These are phyloP conservation scores for Nycticryphes semicollaris DNA, from an alignment of 2,113 vertebrate genomes.

Conservation along the genomic window DNA sequence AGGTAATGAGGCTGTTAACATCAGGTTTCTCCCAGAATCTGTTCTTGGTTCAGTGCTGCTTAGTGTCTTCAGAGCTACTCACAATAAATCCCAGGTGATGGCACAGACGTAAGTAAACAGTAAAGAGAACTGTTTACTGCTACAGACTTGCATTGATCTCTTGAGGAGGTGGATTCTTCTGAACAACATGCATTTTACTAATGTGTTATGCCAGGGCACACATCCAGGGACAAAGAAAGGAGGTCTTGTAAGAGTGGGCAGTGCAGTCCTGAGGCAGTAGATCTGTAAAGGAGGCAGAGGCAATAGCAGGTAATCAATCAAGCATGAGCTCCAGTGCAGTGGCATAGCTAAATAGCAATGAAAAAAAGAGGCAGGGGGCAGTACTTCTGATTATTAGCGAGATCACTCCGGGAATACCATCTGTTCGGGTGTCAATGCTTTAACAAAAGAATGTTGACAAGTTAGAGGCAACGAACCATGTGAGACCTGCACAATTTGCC, in stretches of 20 bases:
- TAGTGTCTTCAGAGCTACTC: background rate
- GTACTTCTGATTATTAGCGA: conserved; percentile 3
- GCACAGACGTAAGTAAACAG: background rate
- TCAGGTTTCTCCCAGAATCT: background rate
- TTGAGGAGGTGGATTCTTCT: background rate
- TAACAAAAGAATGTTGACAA: background rate
- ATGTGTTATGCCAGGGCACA: background rate
- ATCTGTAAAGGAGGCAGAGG: background rate
- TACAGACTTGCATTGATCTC: background rate
- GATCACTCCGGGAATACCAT: conserved; percentile 30
- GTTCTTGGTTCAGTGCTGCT: background rate
- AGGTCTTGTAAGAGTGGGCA: background rate
- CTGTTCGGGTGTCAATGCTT: conserved; percentile 8
- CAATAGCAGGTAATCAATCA: conserved; percentile 27
- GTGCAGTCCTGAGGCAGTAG: background rate
- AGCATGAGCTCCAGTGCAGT: background rate
- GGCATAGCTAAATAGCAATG: background rate
- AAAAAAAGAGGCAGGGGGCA: conserved; percentile 18
- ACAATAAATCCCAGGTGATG: background rate
- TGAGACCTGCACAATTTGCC: background rate
- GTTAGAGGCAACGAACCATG: background rate
- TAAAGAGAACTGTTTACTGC: background rate
- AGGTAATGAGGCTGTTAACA: background rate
- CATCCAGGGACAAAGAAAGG: conserved; percentile 9
- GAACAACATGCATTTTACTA: background rate